Conservation (phyloP, 2,888 invertebrate genomes). For the Agonopterix subpropinquella region DNA sequence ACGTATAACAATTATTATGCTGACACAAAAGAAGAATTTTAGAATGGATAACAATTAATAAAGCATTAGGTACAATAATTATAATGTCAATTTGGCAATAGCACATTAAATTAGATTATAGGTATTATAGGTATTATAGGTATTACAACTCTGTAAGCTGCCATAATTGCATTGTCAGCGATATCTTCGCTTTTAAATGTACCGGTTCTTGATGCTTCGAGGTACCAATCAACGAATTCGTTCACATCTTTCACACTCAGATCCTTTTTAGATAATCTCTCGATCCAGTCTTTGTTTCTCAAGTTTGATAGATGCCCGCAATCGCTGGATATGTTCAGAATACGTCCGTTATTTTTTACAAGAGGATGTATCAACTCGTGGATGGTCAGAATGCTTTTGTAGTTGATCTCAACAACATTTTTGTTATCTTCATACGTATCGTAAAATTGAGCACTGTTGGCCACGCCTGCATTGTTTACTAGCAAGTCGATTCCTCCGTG, state of each 20-base stretch:
- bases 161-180: conserved; percentile 64
- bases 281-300: conserved; percentile 56
- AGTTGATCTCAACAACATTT: conserved; percentile 80
- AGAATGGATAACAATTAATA: too few species aligned
- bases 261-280: conserved; percentile 36
- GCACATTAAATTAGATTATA: too few species aligned
- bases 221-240: conserved; percentile 78
- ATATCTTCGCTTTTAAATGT: conserved; percentile 37
- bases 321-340: conserved; percentile 83
- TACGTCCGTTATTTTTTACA: conserved; percentile 78
- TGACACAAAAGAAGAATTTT: too few species aligned
- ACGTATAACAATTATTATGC: too few species aligned
- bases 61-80: too few species aligned
- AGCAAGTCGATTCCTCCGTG: conserved; percentile 1
- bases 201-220: conserved; percentile 51
- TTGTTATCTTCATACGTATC: conserved; percentile 61
- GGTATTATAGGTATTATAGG: too few species aligned
- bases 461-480: conserved; percentile 30
- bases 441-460: conserved; percentile 46
- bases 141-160: conserved; percentile 78
- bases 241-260: conserved; percentile 42
- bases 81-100: too few species aligned
- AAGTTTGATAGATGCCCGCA: conserved; percentile 78
- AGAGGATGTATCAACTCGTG: conserved; percentile 81
- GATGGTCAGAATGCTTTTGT: conserved; percentile 76